Evolutionary conservation across 2,888 invertebrate genomes (phyloP).

Genomic region (Orthonevra nobilis): DNA sequence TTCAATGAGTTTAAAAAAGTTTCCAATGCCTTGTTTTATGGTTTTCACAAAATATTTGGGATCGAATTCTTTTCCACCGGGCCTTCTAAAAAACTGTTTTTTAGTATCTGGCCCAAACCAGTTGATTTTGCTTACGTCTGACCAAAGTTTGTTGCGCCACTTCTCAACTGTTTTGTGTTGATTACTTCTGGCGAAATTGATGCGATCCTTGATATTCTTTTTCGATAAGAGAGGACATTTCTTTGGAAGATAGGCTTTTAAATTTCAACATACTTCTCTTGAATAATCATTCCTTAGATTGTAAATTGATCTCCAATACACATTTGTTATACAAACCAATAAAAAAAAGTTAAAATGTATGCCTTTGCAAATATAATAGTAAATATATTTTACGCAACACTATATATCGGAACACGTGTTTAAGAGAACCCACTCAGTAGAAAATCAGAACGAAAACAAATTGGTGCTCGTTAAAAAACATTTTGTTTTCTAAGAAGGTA

Average conservation of each 20-base stretch:
- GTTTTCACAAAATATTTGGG: not conserved
- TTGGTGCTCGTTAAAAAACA: too few species aligned
- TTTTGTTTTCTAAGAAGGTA: too few species aligned
- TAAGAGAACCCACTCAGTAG: too few species aligned
- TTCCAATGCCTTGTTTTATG: not conserved
- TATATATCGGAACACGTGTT: too few species aligned
- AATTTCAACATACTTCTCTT: too few species aligned
- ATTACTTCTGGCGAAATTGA: not conserved
- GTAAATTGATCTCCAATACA: too few species aligned
- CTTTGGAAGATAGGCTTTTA: not conserved
- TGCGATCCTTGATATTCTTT: not conserved
- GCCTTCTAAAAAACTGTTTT: not conserved
- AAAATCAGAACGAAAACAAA: too few species aligned
- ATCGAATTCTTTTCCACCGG: not conserved
- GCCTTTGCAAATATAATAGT: too few species aligned
- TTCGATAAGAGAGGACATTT: not conserved
- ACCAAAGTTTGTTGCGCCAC: not conserved
- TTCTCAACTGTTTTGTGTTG: not conserved
- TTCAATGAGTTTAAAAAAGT: not conserved
- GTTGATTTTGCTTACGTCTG: constrained; percentile 4
- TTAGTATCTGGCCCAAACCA: constrained; percentile 3
- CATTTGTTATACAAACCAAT: too few species aligned
- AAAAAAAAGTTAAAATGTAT: too few species aligned
- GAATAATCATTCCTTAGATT: too few species aligned
- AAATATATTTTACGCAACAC: too few species aligned